Evolutionary conservation across 2,797 vertebrate genomes (phyloP).

Genomic region (Lacerta agilis): DNA sequence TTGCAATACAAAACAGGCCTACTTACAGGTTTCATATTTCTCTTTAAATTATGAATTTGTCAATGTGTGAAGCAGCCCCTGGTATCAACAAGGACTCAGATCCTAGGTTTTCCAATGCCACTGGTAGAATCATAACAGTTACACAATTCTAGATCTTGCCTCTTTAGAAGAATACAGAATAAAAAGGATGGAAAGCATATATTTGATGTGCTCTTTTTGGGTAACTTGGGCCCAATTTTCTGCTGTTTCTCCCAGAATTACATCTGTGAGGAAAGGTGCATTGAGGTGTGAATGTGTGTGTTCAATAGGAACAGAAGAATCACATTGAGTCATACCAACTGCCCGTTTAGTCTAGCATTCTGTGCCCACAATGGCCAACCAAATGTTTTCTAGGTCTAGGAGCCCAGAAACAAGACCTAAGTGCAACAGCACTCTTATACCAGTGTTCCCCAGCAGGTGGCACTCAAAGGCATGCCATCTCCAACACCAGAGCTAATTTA

Average conservation of each 20-base stretch:
- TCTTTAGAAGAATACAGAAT: neutral
- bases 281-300: too few species aligned
- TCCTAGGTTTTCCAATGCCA: neutral
- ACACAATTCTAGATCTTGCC: neutral
- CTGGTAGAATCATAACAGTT: slow-evolving; percentile 1
- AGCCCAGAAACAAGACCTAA: neutral
- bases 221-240: neutral
- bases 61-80: neutral
- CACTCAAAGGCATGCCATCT: neutral
- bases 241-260: neutral
- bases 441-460: neutral
- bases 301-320: neutral
- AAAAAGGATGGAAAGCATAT: neutral
- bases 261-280: neutral
- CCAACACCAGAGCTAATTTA: neutral
- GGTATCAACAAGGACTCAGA: neutral
- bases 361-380: neutral
- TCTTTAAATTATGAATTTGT: neutral
- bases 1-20: neutral
- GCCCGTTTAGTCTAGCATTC: neutral
- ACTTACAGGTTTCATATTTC: neutral
- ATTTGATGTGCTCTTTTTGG: neutral
- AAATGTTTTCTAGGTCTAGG: too few species aligned
- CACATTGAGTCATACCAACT: neutral
- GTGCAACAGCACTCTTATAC: neutral